Evolutionary conservation across 1,140 invertebrate species (phyloP), one percentile per base, ranked within the genome.

Genomic region (Harlomillsia oculata): DNA sequence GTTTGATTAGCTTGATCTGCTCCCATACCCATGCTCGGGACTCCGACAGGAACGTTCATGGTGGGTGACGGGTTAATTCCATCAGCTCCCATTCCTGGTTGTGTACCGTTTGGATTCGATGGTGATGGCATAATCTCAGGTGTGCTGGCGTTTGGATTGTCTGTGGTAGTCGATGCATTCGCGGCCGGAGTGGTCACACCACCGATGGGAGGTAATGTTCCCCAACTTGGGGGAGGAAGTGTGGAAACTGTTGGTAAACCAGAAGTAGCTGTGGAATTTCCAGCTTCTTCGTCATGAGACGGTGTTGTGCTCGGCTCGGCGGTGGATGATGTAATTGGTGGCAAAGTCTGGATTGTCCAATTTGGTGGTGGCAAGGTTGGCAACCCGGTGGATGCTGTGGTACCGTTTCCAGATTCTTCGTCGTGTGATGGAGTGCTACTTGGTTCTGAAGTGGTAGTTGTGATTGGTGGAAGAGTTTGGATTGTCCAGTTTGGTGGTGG

Each of bases 191-290:
- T 44, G 18, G 30, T 14, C n/a, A n/a, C 8, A 9, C 8, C 8
- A 34, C n/a, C n/a, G 13, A 30, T 13, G 29, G 26, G 46, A 30
- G 26, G 28, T 32, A 6, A 8, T 30, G 21, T 46, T 5, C 32
- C 18, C 26, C 44, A 9, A 18, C 36, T 53, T 3, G 40, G 43
- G 14, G 57, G 57, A 21, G 57, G 51, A 8, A 54, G 28, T 23
- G 57, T 59, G 18, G 18, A 25, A 45, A 57, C 34, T 21, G 56
- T 46, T 37, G 54, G 54, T 18, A 51, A 23, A 6, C 46, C 29
- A 2, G 41, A 21, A 21, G 13, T 34, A 34, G 8, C n/a, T 8
- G 32, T 8, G 32, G 8, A 9, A 34, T n/a, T 34, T 34, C 32
- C 32, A n/a, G 8, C n/a, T 34, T 34, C 32, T 9, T 34, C 32